These are phyloP conservation scores for Monodelphis domestica DNA, from an alignment of 2,797 vertebrate species.

Conservation along the genomic window DNA sequence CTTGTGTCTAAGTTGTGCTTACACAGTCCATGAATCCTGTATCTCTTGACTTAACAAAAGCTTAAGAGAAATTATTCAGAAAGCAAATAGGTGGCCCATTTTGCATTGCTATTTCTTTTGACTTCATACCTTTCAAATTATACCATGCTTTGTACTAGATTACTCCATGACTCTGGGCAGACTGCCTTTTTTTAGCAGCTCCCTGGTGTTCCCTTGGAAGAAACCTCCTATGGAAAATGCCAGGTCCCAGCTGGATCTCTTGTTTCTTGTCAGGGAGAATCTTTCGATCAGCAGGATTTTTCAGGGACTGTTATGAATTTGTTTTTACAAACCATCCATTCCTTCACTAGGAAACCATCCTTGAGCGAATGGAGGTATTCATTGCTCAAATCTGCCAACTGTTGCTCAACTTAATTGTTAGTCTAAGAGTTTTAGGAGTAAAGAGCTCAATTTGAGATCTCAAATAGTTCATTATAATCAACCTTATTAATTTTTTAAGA, in stretches of 20 bases:
- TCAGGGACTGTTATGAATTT: slow-evolving; percentile 65
- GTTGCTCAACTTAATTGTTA: slow-evolving; percentile 58
- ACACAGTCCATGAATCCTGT: neutral
- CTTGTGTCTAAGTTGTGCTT: neutral
- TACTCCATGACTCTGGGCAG: slow-evolving; percentile 70
- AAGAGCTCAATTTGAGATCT: slow-evolving; percentile 24
- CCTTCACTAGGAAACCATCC: slow-evolving; percentile 73
- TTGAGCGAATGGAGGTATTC: slow-evolving; percentile 45
- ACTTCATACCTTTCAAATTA: neutral
- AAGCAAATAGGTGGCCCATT: slow-evolving; percentile 36
- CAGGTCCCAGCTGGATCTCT: slow-evolving; percentile 81
- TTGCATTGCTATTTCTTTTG: neutral
- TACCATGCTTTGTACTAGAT: slow-evolving; percentile 14
- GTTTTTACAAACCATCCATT: slow-evolving; percentile 77
- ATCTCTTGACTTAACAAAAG: slow-evolving; percentile 38
- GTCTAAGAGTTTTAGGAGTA: slow-evolving; percentile 18
- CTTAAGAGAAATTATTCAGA: slow-evolving; percentile 53
- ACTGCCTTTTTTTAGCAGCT: slow-evolving; percentile 74
- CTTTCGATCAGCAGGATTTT: slow-evolving; percentile 77
- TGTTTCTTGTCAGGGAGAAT: slow-evolving; percentile 77
- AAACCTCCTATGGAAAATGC: slow-evolving; percentile 75
- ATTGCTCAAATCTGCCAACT: slow-evolving; percentile 48
- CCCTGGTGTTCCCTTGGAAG: slow-evolving; percentile 62
- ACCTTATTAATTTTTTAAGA: neutral
- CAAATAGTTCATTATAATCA: neutral